Conservation (phyloP, 2,113 vertebrate genomes). For the Coregonus clupeaformis region DNA sequence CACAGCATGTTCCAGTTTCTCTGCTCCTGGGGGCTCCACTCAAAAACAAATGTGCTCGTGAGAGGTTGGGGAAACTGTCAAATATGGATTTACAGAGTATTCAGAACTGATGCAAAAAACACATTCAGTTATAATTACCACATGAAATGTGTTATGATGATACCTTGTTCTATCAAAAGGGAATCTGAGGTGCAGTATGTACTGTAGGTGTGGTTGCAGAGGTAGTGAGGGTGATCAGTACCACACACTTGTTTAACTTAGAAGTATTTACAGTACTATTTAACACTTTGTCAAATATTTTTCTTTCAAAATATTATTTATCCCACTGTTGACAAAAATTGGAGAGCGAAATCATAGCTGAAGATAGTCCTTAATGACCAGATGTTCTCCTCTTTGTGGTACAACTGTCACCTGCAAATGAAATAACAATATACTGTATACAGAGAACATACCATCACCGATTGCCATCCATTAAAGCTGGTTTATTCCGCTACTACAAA, state of each 20-base stretch:
- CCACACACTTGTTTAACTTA: no score
- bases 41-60: not conserved
- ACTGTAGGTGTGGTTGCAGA: no score
- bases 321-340: not conserved
- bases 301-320: not conserved
- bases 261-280: no score
- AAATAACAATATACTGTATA: slow-evolving; percentile 56
- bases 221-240: no score
- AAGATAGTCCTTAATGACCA: slow-evolving; percentile 69
- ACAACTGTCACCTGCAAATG: slow-evolving; percentile 64
- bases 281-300: not conserved
- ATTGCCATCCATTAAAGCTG: slow-evolving; percentile 64
- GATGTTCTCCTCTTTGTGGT: slow-evolving; percentile 59
- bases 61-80: not conserved
- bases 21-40: not conserved
- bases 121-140: no score
- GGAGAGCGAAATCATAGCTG: slow-evolving; percentile 43
- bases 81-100: no score
- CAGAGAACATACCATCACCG: slow-evolving; percentile 62
- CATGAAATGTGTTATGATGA: no score
- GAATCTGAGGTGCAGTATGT: no score
- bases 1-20: not conserved
- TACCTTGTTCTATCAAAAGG: no score
- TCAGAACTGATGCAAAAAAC: not conserved
- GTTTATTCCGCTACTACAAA: slow-evolving; percentile 71